Base-by-base conservation (phyloP, 2,888 invertebrate genomes). In the Mimachlamys varia region DNA sequence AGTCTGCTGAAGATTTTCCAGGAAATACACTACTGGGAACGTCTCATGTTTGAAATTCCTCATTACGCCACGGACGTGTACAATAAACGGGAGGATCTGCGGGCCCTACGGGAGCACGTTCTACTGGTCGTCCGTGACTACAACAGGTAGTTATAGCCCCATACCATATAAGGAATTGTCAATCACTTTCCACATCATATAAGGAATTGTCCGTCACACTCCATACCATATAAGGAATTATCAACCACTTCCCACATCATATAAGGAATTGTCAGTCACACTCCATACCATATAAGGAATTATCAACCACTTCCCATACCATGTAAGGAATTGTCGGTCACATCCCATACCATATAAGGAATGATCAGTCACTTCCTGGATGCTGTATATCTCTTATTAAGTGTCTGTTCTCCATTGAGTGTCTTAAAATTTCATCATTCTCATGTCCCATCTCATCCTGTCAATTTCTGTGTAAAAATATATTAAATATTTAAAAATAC, bases 21-120 rank as follows among this genome's bases (percentile, higher is more conserved):
- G 92, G 98, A 98, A 96, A 98, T 98, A 0, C 97, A 97, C 91
- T 98, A 98, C 96, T 98, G 98, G 98, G 97, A 98, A 94, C 97
- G 97, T 89, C 96, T 98, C 44, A 97, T 97, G 13, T 97, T 98
- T 95, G 98, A 98, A 93, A 97, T 98, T 91, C 98, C 98, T 0
- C 96, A 97, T 0, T 97, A 98, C 91, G 97, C 98, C 0, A 97
- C 97, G 91, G 97, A 97, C 94, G 97, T 98, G 0, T 98, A 97
- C 95, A 94, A 95, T 88, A 95, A 96, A 91, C 93, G 95, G 53
- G 96, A 96, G 89, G 96, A 96, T 88, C 95, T 97, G 37, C 92
- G 96, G 87, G 94, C 94, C 19, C 94, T 96, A n/a, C 90, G 96
- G 87, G 97, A 97, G 94, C 95, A 96, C 92, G 96, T 97, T 0